These are phyloP conservation scores for Melinaea marsaeus DNA, from an alignment of 2,888 invertebrate species.

Conservation along the genomic window DNA sequence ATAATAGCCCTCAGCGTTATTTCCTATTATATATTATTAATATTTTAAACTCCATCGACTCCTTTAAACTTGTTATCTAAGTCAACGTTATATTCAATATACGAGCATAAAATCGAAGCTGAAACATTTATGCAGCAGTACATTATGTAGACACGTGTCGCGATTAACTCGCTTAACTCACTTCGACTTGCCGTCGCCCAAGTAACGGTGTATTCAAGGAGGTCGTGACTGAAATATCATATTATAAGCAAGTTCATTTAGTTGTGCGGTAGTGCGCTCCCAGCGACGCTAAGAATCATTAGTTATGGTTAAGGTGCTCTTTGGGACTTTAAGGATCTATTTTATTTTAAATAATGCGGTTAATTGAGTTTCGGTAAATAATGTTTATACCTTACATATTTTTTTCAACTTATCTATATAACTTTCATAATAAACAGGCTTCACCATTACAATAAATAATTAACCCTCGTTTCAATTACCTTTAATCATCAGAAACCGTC, in stretches of 20 bases:
- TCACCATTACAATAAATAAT: background rate
- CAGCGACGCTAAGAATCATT: slow-evolving; percentile 18
- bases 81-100: slow-evolving; percentile 11
- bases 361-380: background rate
- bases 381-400: background rate
- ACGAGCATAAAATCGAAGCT: slow-evolving; percentile 25
- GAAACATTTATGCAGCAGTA: slow-evolving; percentile 35
- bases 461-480: slow-evolving; percentile 7
- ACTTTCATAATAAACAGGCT: background rate
- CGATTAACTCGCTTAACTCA: slow-evolving; percentile 58
- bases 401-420: background rate
- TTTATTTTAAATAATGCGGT: background rate
- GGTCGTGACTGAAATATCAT: slow-evolving; percentile 63
- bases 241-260: slow-evolving; percentile 53
- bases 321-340: background rate
- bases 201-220: slow-evolving; percentile 47
- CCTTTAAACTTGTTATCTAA: slow-evolving; percentile 7
- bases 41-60: background rate
- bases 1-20: too few relatives aligned
- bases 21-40: background rate
- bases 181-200: slow-evolving; percentile 43
- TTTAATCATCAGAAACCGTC: slow-evolving; percentile 1
- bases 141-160: slow-evolving; percentile 55
- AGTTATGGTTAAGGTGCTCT: slow-evolving; percentile 6
- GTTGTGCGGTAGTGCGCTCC: slow-evolving; percentile 33